These are phyloP conservation scores for Oncorhynchus kisutch DNA, from an alignment of 2,113 vertebrate species.

Conservation along the genomic window DNA sequence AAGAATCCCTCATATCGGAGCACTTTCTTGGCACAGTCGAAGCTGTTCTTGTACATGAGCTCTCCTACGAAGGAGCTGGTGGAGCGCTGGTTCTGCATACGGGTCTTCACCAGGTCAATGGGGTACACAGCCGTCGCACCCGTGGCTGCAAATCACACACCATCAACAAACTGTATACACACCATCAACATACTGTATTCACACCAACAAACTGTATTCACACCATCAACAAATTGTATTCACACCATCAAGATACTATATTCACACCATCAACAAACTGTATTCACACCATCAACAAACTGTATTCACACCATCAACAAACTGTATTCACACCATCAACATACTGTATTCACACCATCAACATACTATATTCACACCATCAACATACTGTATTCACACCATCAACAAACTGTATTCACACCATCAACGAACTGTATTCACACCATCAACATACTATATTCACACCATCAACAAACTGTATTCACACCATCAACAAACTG, in stretches of 20 bases:
- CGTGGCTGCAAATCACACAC: conserved; percentile 75
- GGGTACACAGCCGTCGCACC: conserved; percentile 94
- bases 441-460: not conserved
- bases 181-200: not conserved
- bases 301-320: not conserved
- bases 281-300: too few species aligned
- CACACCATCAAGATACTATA: not conserved
- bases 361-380: not conserved
- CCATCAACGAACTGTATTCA: not conserved
- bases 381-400: not conserved
- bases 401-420: conserved; percentile 1
- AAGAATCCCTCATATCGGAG: conserved; percentile 92
- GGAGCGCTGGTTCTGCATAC: conserved; percentile 95
- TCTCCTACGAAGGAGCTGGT: conserved; percentile 88
- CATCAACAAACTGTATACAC: not conserved
- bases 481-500: not conserved
- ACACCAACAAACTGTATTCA: not conserved
- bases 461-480: not conserved
- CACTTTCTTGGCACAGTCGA: conserved; percentile 95
- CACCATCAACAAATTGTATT: not conserved
- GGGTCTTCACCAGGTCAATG: conserved; percentile 96
- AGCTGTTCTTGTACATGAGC: conserved; percentile 97
- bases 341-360: not conserved
- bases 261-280: not conserved
- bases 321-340: not conserved